phyloP scores from a whole-genome alignment of 1,140 invertebrate genomes.

The Tetramorium simillimum region DNA sequence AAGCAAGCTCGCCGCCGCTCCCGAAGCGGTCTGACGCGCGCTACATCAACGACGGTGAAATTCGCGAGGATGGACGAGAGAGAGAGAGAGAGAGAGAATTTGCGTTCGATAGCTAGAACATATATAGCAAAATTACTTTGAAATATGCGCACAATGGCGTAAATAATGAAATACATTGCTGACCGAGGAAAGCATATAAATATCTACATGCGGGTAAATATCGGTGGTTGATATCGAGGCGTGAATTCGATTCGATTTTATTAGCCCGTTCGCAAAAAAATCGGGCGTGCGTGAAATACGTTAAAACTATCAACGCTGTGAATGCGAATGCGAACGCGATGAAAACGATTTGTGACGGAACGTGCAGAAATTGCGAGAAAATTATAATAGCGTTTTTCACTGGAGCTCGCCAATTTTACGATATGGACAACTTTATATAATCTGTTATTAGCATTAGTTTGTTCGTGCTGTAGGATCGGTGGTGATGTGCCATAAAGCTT shows the following conservation, averaged over 20 bases:
- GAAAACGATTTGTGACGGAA: neutral
- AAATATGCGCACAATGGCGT: constrained; percentile 50
- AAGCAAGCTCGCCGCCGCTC: constrained; percentile 56
- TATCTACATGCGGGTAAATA: constrained; percentile 49
- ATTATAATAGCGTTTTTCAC: constrained; percentile 37
- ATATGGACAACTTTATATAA: constrained; percentile 27
- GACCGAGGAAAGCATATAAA: constrained; percentile 45
- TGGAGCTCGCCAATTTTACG: constrained; percentile 9
- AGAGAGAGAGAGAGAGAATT: neutral
- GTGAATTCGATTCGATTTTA: constrained; percentile 53
- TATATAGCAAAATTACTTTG: constrained; percentile 53
- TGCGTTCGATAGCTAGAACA: neutral
- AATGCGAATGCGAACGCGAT: neutral
- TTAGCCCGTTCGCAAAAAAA: constrained; percentile 39
- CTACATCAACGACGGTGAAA: constrained; percentile 71
- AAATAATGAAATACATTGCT: constrained; percentile 37
- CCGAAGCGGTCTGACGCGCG: constrained; percentile 64
- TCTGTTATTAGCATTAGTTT: neutral
- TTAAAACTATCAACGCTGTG: constrained; percentile 43
- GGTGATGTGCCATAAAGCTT: neutral
- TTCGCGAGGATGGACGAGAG: constrained; percentile 46
- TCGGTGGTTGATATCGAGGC: constrained; percentile 45
- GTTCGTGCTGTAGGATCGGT: neutral
- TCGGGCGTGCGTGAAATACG: constrained; percentile 40
- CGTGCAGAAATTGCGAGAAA: neutral